These are phyloP conservation scores for Karalla daura DNA, from an alignment of 2,797 vertebrate genomes.

Conservation along the genomic window DNA sequence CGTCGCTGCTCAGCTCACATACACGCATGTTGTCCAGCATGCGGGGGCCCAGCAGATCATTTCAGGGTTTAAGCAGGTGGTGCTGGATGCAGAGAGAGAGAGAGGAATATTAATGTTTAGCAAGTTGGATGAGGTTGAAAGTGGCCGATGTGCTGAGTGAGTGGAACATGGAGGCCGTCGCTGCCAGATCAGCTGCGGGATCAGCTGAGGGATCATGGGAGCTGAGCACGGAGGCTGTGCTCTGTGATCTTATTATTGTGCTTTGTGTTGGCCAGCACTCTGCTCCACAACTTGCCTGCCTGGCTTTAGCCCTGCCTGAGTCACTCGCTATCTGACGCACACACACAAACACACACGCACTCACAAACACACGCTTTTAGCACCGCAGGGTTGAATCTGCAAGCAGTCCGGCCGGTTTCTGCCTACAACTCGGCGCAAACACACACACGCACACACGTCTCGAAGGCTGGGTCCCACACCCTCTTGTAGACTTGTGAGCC, in stretches of 20 bases:
- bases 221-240: constrained; percentile 42
- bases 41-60: constrained; percentile 11
- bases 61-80: constrained; percentile 41
- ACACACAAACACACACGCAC: too few species aligned
- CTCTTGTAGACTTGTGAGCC: constrained; percentile 27
- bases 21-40: constrained; percentile 27
- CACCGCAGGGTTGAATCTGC: constrained; percentile 44
- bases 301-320: constrained; percentile 28
- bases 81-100: constrained; percentile 3
- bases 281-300: constrained; percentile 1
- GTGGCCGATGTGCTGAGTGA: constrained; percentile 57
- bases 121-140: constrained; percentile 61
- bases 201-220: constrained; percentile 78
- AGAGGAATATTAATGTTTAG: constrained; percentile 28
- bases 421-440: too few species aligned
- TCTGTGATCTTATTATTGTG: constrained; percentile 69
- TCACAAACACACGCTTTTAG: constrained; percentile 36
- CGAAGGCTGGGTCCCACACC: not conserved
- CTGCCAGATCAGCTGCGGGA: constrained; percentile 67
- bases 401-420: constrained; percentile 58
- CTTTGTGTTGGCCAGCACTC: constrained; percentile 51
- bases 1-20: not conserved
- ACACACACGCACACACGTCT: not conserved
- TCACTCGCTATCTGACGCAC: constrained; percentile 33
- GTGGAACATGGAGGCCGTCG: constrained; percentile 48